A percentile compares a stretch with the other conserved stretches of the same genome.
phyloP scores from a whole-genome alignment of 2,113 vertebrate genomes.

The Astur gentilis region DNA sequence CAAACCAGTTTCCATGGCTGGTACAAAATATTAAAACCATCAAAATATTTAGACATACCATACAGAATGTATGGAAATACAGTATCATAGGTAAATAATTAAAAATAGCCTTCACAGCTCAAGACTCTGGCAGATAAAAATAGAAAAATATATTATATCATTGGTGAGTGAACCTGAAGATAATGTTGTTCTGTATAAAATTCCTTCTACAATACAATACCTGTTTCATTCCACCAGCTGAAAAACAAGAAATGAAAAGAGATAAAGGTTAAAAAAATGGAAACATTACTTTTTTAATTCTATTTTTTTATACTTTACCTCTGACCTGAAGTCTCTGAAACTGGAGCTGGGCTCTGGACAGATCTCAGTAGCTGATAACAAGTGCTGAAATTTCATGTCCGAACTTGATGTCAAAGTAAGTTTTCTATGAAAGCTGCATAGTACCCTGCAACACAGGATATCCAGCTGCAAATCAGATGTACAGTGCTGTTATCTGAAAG shows the following conservation, averaged over 20 bases:
- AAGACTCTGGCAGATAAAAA: neutral
- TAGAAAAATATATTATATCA: neutral
- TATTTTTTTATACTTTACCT: neutral
- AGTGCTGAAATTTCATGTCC: neutral
- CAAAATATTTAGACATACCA: too few species aligned
- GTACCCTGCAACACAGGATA: neutral
- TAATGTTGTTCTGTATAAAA: neutral
- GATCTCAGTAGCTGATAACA: neutral
- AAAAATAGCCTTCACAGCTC: neutral
- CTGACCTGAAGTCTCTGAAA: neutral
- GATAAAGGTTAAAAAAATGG: neutral
- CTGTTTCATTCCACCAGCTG: neutral
- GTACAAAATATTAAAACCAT: too few species aligned
- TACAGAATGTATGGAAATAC: too few species aligned
- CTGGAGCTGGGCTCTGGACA: neutral
- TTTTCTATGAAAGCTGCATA: neutral
- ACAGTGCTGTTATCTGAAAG: neutral
- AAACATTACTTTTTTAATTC: neutral
- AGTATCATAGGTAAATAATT: neutral
- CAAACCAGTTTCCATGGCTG: too few species aligned
- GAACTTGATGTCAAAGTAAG: neutral
- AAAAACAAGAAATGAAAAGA: neutral
- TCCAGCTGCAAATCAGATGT: neutral
- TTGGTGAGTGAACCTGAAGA: neutral
- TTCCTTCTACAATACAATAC: neutral